Conservation (phyloP, 2,888 invertebrate genomes). For the Laothoe populi region DNA sequence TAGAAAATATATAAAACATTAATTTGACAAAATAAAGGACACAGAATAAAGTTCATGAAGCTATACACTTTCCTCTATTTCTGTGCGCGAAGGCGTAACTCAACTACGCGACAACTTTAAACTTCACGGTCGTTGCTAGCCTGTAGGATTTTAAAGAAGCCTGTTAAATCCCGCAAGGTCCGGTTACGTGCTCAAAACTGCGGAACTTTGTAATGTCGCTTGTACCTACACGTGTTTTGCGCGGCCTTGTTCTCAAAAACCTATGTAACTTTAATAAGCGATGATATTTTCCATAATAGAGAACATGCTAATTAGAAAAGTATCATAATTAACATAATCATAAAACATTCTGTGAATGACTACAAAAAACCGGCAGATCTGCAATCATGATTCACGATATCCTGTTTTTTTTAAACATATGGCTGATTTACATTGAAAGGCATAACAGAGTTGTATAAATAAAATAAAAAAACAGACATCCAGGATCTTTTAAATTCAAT, state of each 20-base stretch:
- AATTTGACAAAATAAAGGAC: not conserved
- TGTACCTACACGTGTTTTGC: not conserved
- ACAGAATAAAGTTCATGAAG: not conserved
- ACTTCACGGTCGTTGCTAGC: constrained; percentile 40
- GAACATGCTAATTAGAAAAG: not conserved
- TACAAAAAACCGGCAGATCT: too few species aligned
- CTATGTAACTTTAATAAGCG: too few species aligned
- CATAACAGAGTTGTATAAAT: not conserved
- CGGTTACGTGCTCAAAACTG: not conserved
- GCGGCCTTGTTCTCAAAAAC: not conserved
- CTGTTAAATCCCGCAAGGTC: constrained; percentile 16
- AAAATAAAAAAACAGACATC: not conserved
- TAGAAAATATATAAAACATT: not conserved
- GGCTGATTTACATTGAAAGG: too few species aligned
- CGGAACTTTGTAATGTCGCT: not conserved
- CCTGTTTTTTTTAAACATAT: too few species aligned
- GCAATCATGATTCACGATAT: too few species aligned
- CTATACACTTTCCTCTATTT: constrained; percentile 8
- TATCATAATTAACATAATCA: too few species aligned
- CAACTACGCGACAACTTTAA: constrained; percentile 43
- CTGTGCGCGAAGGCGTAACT: constrained; percentile 37
- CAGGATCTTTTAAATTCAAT: not conserved
- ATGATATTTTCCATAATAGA: not conserved
- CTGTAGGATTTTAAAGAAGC: constrained; percentile 14
- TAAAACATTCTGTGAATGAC: too few species aligned